Evolutionary conservation across 92 coral and sea anemone genomes (phyloP).

Genomic region (Montipora capitata): DNA sequence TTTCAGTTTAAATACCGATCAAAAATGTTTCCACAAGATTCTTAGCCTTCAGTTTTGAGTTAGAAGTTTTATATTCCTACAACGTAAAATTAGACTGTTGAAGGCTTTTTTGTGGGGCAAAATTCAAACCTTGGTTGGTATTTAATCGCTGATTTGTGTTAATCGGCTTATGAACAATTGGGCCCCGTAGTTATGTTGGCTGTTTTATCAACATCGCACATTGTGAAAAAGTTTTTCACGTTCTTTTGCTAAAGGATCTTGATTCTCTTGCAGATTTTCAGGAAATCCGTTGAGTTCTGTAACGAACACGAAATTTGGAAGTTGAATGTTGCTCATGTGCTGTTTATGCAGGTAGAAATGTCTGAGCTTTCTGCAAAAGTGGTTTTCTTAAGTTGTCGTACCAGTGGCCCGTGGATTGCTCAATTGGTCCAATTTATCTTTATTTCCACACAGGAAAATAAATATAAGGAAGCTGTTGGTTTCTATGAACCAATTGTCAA

Average conservation of each 20-base stretch:
- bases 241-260: neutral
- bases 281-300: slow-evolving; percentile 99
- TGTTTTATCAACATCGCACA: no score
- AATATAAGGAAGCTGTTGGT: slow-evolving; percentile 99
- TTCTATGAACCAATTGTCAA: slow-evolving; percentile 99
- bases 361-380: neutral
- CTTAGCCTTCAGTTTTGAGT: no score
- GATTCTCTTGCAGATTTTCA: slow-evolving; percentile 83
- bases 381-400: no score
- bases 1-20: no score
- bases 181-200: no score
- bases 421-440: neutral
- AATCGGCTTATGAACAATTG: no score
- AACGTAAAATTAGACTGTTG: no score
- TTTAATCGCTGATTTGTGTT: no score
- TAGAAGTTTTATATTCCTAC: no score
- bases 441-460: slow-evolving; percentile 80
- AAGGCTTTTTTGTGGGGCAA: no score
- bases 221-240: neutral
- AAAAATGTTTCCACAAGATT: no score
- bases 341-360: slow-evolving; percentile 95
- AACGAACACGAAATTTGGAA: slow-evolving; percentile 99
- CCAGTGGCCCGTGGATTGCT: neutral
- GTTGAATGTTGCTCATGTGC: slow-evolving; percentile 97
- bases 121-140: no score